These are phyloP conservation scores for Eriosoma lanigerum DNA, from an alignment of 1,140 invertebrate genomes.

Conservation along the genomic window DNA sequence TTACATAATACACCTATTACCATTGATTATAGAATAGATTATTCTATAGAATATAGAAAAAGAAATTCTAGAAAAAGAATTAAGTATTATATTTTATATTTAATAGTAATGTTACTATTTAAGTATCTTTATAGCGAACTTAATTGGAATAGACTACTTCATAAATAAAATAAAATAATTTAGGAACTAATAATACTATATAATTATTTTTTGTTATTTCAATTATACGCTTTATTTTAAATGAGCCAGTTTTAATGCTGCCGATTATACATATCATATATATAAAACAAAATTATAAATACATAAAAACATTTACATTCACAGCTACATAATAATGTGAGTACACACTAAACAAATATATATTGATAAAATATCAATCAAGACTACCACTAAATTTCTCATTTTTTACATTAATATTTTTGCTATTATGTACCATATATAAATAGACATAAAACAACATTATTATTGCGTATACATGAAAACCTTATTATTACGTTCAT, in stretches of 20 bases:
- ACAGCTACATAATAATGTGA: constrained; percentile 22
- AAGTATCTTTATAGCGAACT: too few relatives aligned
- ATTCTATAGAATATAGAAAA: too few relatives aligned
- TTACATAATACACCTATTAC: too few relatives aligned
- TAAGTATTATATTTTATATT: too few relatives aligned
- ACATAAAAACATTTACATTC: constrained; percentile 32
- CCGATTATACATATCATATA: constrained; percentile 30
- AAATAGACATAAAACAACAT: neutral
- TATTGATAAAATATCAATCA: constrained; percentile 13
- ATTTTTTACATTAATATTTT: neutral
- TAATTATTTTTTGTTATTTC: constrained; percentile 2
- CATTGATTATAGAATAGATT: too few relatives aligned
- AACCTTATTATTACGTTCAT: constrained; percentile 11
- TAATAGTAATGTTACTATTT: too few relatives aligned
- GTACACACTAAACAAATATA: constrained; percentile 23
- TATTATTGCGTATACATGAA: constrained; percentile 16
- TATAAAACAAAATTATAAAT: constrained; percentile 10
- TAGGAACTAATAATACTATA: neutral
- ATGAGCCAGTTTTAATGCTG: constrained; percentile 4
- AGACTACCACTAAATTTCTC: neutral
- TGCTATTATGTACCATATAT: neutral
- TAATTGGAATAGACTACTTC: too few relatives aligned
- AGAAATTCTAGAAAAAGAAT: too few relatives aligned
- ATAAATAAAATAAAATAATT: neutral
- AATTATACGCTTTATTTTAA: constrained; percentile 17